Conservation (phyloP, 2,113 vertebrate species). For the Dunckerocampus dactyliophorus region DNA sequence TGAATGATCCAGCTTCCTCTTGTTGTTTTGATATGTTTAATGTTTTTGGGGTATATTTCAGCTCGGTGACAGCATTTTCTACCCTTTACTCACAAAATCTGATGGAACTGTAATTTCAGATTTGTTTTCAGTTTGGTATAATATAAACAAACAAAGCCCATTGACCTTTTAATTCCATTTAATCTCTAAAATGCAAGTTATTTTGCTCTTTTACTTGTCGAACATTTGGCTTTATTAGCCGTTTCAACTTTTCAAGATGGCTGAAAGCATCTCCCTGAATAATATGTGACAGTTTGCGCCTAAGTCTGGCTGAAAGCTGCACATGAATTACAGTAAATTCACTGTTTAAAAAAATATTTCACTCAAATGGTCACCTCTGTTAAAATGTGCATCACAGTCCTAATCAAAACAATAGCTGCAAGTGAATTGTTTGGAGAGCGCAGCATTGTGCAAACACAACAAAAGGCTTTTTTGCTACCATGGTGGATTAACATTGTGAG, state of each 20-base stretch:
- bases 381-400: slow-evolving; percentile 20
- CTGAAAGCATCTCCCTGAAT: slow-evolving; percentile 16
- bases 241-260: slow-evolving; percentile 18
- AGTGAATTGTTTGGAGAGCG: slow-evolving; percentile 31
- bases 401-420: slow-evolving; percentile 34
- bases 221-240: not conserved
- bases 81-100: too few relatives aligned
- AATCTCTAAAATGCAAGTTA: not conserved
- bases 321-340: slow-evolving; percentile 3
- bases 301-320: not conserved
- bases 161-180: not conserved
- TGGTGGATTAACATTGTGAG: slow-evolving; percentile 18
- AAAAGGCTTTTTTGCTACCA: slow-evolving; percentile 35
- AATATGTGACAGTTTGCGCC: slow-evolving; percentile 20
- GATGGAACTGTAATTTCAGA: too few relatives aligned
- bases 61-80: too few relatives aligned
- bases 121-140: too few relatives aligned
- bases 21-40: too few relatives aligned
- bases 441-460: slow-evolving; percentile 36
- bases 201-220: too few relatives aligned
- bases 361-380: slow-evolving; percentile 2
- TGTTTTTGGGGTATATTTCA: too few relatives aligned
- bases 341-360: slow-evolving; percentile 4
- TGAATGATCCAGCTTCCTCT: too few relatives aligned
- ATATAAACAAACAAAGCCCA: too few relatives aligned